Base-by-base conservation (phyloP, 2,888 invertebrate genomes). In the Lathronympha strigana region DNA sequence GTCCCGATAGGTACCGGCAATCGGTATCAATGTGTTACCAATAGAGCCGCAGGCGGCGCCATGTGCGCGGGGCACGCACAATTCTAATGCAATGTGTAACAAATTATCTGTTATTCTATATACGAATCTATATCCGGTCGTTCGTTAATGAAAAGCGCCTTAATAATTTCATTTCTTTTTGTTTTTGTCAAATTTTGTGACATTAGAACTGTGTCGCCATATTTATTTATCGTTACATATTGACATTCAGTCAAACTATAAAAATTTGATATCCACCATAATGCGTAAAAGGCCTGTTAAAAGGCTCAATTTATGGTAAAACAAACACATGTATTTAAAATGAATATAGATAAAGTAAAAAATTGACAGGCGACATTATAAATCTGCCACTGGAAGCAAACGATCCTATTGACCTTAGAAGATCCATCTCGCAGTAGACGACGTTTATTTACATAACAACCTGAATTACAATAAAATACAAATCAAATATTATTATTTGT, bases 31-130 rank as follows among this genome's bases (percentile, higher is more conserved):
- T 73, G 82, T 79, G 81, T 80, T 78, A 31, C 53, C 23, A 58
- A 57, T 43, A 23, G 63, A 25, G 79, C 83, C 79, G 45, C 75
- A 69, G 80, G 87, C 82, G 80, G 81, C 81, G 77, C 81, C 90
- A 88, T 88, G 81, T 89, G 89, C 45, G 31, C 57, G 19, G 31
- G 47, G 38, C 38, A 55, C 40, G 23, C 63, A 49, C 62, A 11
- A n/a, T 28, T 15, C 45, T 33, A 51, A 50, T 28, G 23, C 50
- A 63, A 43, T 63, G 50, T 38, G 33, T 38, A 57, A 63, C 63
- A 49, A 33, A 63, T 63, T 23, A 63, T 57, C 19, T 50, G 43
- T 33, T 40, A 17, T 23, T 54, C n/a, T 38, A n/a, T 15, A 9
- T 43, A 13, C 21, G 23, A 47, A 47, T 23, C 21, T n/a, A 25